Conservation (phyloP, 1,140 invertebrate species). For the Vanessa tameamea region DNA sequence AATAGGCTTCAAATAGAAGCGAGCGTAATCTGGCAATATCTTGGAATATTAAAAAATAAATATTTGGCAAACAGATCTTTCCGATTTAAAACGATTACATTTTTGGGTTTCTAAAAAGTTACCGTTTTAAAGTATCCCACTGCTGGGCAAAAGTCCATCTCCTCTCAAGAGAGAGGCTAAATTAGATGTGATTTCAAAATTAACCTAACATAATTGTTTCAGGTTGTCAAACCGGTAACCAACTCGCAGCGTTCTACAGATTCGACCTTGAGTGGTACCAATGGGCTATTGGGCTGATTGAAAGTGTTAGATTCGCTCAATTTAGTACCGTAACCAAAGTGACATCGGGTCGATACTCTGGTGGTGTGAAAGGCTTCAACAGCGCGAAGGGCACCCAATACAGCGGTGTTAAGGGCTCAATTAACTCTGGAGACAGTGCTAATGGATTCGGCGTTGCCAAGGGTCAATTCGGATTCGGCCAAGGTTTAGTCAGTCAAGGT, state of each 20-base stretch:
- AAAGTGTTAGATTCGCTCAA: constrained; percentile 63
- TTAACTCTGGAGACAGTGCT: constrained; percentile 18
- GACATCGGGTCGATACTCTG: constrained; percentile 6
- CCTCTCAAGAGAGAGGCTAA: too few relatives aligned
- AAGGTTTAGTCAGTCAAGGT: constrained; percentile 32
- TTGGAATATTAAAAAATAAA: too few relatives aligned
- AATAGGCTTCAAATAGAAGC: too few relatives aligned
- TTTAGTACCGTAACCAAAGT: constrained; percentile 46
- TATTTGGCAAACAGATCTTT: too few relatives aligned
- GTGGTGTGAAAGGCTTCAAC: constrained; percentile 37
- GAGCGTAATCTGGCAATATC: too few relatives aligned
- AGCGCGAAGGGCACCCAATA: constrained; percentile 15
- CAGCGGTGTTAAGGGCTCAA: constrained; percentile 18
- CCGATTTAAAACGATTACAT: too few relatives aligned
- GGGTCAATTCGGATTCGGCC: constrained; percentile 37
- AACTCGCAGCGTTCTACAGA: constrained; percentile 76
- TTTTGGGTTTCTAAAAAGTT: too few relatives aligned
- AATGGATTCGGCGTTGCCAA: constrained; percentile 32
- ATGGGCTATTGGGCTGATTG: constrained; percentile 70
- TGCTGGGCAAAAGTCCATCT: too few relatives aligned
- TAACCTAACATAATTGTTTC: constrained; percentile 29
- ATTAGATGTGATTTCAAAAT: too few relatives aligned
- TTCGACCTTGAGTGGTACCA: constrained; percentile 79
- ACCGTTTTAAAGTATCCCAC: too few relatives aligned
- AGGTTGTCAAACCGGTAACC: constrained; percentile 75